phyloP scores from a whole-genome alignment of 2,888 invertebrate species.

The Caenorhabditis parvicauda region DNA sequence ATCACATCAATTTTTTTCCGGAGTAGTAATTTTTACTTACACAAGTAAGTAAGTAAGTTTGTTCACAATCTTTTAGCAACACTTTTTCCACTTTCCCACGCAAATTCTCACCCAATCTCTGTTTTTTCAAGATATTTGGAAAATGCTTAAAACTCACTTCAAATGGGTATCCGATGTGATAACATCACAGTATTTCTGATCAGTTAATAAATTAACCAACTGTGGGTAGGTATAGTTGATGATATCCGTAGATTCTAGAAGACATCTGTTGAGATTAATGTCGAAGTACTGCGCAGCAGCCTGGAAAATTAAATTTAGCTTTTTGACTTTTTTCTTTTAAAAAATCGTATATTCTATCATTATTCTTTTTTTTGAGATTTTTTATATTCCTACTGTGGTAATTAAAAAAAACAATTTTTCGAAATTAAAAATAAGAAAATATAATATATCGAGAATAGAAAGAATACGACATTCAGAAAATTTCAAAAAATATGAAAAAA shows the following conservation, averaged over 20 bases:
- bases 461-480: too few relatives aligned
- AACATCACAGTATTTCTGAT: constrained; percentile 64
- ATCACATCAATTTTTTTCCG: too few relatives aligned
- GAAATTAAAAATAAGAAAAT: background rate
- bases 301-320: too few relatives aligned
- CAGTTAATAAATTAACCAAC: constrained; percentile 68
- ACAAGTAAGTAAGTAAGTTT: too few relatives aligned
- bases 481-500: too few relatives aligned
- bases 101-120: background rate
- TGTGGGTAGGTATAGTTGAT: constrained; percentile 66
- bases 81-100: background rate
- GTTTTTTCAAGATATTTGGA: background rate
- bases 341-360: background rate
- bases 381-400: background rate
- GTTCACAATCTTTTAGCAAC: too few relatives aligned
- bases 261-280: constrained; percentile 57
- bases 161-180: constrained; percentile 62
- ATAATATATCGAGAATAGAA: background rate
- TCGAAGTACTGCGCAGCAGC: constrained; percentile 52
- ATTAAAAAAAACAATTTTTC: background rate
- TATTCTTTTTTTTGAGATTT: background rate
- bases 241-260: constrained; percentile 69
- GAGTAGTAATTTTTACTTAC: too few relatives aligned
- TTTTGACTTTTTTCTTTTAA: background rate
- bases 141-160: constrained; percentile 22